Base-by-base conservation (phyloP, 1,140 invertebrate genomes). In the Acromyrmex heyeri region DNA sequence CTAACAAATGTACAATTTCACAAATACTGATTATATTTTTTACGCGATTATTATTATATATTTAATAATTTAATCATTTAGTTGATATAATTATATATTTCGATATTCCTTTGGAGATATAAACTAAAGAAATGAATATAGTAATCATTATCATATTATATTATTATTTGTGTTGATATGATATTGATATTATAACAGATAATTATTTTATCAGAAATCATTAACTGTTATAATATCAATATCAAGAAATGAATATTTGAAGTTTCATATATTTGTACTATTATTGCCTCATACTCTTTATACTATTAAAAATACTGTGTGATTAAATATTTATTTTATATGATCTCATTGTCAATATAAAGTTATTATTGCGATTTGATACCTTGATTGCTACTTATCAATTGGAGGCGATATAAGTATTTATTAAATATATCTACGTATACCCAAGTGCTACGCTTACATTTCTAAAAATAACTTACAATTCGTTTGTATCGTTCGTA, bases 361-460 rank as follows among this genome's bases (percentile, higher is more conserved):
- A 50, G 6, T 21, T 67, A 65, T 21, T 10, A 50, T 50, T 69
- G 38, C 12, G 10, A 69, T 21, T 48, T 69, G 38, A 69, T 59
- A 59, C 5, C 55, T 75, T 16, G 55, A 44, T 75, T 57, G 38
- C 2, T 50, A 27, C 27, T 59, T 73, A 75, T 75, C 55, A 53
- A 59, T 14, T 16, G 3, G 24, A 59, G 14, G 38, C 6, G 5
- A 44, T 44, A 57, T 14, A 73, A 34, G n/a, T 75, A 34, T 75
- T 30, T 75, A 34, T 59, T 38, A 75, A 75, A 34, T 50, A 10
- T 75, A 75, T 75, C n/a, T 75, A 44, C 2, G 3, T 73, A 34
- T 57, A 30, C 34, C 21, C 55, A 72, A 55, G 69, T 30, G 3
- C 48, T 34, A 75, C 12, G 1, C 0, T n/a, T 16, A 75, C 14